Evolutionary conservation across 1,140 invertebrate genomes (phyloP).

Genomic region (Luehdorfia chinensis): DNA sequence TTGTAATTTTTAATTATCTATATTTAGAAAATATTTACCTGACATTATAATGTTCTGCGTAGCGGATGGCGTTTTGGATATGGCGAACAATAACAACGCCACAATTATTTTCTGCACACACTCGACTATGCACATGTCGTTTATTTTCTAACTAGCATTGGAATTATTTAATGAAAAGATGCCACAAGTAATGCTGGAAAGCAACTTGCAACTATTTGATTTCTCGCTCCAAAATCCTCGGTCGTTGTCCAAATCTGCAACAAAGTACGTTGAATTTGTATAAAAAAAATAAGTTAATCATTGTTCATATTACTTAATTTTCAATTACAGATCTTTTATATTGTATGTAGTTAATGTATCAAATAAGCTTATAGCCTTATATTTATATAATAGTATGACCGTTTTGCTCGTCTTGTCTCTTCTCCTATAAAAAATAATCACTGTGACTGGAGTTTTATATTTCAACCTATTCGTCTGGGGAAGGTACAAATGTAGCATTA

Average conservation of each 20-base stretch:
- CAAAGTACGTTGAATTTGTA: neutral
- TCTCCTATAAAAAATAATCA: too few species aligned
- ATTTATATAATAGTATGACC: too few species aligned
- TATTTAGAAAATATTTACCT: constrained; percentile 38
- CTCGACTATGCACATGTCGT: constrained; percentile 52
- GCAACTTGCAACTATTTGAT: constrained; percentile 1
- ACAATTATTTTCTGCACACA: constrained; percentile 44
- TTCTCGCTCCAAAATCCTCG: neutral
- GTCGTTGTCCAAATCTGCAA: constrained; percentile 14
- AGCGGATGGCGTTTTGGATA: constrained; percentile 49
- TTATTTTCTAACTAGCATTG: constrained; percentile 52
- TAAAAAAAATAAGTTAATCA: too few species aligned
- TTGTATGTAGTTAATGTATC: too few species aligned
- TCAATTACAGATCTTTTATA: too few species aligned
- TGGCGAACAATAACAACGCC: constrained; percentile 44
- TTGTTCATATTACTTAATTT: too few species aligned
- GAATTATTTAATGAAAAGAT: constrained; percentile 32
- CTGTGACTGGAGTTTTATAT: too few species aligned
- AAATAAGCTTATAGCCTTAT: too few species aligned
- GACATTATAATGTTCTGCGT: constrained; percentile 52
- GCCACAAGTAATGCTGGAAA: neutral
- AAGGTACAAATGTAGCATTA: too few species aligned
- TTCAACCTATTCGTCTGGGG: too few species aligned
- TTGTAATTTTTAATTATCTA: too few species aligned
- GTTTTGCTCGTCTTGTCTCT: too few species aligned